Evolutionary conservation across 1,140 invertebrate genomes (phyloP), one percentile per base, ranked within the genome.

Genomic region (Nomia melanderi): DNA sequence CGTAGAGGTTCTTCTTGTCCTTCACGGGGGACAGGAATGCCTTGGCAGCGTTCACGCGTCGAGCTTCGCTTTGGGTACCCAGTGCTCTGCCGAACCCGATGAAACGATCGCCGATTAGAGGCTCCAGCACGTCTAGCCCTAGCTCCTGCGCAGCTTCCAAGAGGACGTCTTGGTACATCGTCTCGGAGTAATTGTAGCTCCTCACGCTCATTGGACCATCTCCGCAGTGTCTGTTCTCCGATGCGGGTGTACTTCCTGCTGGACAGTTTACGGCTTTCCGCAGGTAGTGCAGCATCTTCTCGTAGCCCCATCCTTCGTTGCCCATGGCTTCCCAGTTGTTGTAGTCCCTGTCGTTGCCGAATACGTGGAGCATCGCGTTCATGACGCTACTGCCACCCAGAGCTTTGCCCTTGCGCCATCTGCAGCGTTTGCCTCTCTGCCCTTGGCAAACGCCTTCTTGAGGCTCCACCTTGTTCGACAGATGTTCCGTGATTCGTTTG

Each of bases 311-410:
- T 0, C 94, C 94, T 0, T 80, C 47, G 73, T 93, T 93, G 0
- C 95, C 95, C 27, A 93, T 86, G 11, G 83, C 78, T 7, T 93
- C 93, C 96, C 96, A 96, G 0, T 92, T 80, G 84, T 96, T 93
- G 82, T 94, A 96, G 82, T 96, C 95, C 9, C 84, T 87, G 3
- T 93, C 92, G 88, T 96, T 95, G 0, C 96, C 96, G 70, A 95
- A 92, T 0, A 96, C 90, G 86, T 97, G 96, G 1, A 97, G 90
- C 96, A 98, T 97, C 2, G 95, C 96, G 90, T 98, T 98, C 20
- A 97, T 94, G 0, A 94, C 94, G 1, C 95, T 95, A 14, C 94
- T 94, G 2, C 97, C 97, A 2, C 97, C 97, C 7, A 97, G 86
- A 11, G 93, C 94, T 85, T 94, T 95, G 0, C 96, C 96, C 70